These are phyloP conservation scores for Micromesistius poutassou DNA, from an alignment of 2,797 vertebrate genomes.

Conservation along the genomic window DNA sequence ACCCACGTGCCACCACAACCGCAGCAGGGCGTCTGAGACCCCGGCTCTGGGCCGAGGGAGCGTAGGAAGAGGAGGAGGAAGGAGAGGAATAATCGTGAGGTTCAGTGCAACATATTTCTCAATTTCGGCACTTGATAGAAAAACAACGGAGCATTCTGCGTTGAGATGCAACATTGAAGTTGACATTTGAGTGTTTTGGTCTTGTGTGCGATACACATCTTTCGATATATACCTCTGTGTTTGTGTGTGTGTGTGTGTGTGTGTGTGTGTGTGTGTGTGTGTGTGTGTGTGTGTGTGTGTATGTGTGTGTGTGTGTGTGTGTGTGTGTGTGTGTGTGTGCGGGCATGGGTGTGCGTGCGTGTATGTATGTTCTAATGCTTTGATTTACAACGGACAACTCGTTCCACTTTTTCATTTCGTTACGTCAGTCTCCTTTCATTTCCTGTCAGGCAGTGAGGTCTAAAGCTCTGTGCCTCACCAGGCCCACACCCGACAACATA, in stretches of 20 bases:
- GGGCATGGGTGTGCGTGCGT: not conserved
- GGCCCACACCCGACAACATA: constrained; percentile 43
- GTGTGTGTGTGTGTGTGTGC: not conserved
- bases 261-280: not conserved
- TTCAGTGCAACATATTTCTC: no score
- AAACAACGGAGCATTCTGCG: not conserved
- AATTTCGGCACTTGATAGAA: not conserved
- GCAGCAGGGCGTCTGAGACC: no score
- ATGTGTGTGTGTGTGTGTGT: not conserved
- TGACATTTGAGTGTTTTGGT: not conserved
- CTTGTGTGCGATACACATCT: not conserved
- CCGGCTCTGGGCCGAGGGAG: no score
- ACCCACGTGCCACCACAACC: no score
- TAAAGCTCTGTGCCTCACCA: constrained; percentile 40
- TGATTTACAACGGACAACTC: not conserved
- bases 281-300: not conserved
- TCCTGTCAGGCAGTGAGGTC: constrained; percentile 32
- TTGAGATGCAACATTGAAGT: not conserved
- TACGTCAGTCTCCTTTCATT: constrained; percentile 42
- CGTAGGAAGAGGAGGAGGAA: no score
- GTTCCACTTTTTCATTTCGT: not conserved
- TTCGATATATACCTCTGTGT: not conserved
- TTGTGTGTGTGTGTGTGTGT: not conserved
- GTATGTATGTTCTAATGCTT: constrained; percentile 11
- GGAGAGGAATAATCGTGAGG: no score